A percentile compares a stretch with the other conserved stretches of the same genome.
phyloP scores from a whole-genome alignment of 1,140 invertebrate species.

The Drosophila carrolli region DNA sequence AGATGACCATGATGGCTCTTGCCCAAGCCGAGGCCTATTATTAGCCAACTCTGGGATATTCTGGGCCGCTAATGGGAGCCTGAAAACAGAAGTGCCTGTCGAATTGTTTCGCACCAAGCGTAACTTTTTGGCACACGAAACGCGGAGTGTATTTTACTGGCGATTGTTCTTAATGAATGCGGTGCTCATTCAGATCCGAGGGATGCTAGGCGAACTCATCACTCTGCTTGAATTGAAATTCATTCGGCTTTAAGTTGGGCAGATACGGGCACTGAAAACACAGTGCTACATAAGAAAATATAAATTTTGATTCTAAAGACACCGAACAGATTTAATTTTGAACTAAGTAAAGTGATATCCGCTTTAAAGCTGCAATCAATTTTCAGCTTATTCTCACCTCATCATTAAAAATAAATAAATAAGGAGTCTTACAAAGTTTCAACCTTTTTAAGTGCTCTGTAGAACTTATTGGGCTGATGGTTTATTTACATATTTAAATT shows the following conservation, averaged over 20 bases:
- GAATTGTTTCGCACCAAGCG: conserved; percentile 66
- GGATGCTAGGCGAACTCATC: conserved; percentile 59
- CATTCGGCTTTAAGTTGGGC: conserved; percentile 60
- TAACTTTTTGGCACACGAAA: conserved; percentile 64
- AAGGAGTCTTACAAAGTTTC: no score
- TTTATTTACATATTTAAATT: no score
- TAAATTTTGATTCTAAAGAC: background rate
- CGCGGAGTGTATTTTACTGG: conserved; percentile 23
- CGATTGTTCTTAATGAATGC: conserved; percentile 78
- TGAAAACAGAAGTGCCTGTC: conserved; percentile 31
- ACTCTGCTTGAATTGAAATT: conserved; percentile 75
- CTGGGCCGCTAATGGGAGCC: conserved; percentile 38
- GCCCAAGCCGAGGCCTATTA: conserved; percentile 40
- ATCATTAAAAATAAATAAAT: no score
- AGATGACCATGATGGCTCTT: conserved; percentile 19
- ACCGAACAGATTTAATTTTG: background rate
- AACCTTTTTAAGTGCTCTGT: no score
- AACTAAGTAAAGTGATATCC: no score
- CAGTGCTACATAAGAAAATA: background rate
- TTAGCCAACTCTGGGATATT: conserved; percentile 38
- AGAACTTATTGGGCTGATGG: no score
- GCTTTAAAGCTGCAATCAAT: no score
- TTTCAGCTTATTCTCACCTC: no score
- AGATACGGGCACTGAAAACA: conserved; percentile 55
- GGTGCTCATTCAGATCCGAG: conserved; percentile 60